These are phyloP conservation scores for Macropodus opercularis DNA, from an alignment of 2,797 vertebrate genomes.

Conservation along the genomic window DNA sequence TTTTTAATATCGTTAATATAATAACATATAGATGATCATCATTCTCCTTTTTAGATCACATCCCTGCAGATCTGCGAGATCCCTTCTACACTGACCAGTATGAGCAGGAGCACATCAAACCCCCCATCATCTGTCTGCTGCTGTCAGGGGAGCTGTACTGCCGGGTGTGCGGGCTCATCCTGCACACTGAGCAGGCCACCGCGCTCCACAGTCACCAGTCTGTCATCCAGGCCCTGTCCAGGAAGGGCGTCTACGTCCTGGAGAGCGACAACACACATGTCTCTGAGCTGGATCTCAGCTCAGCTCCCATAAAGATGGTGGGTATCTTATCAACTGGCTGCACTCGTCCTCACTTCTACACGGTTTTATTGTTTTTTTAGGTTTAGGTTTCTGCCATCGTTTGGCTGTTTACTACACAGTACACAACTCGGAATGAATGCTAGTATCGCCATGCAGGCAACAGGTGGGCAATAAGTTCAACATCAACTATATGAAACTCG, in stretches of 20 bases:
- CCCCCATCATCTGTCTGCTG: conserved; percentile 88
- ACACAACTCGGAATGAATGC: neutral
- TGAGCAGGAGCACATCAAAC: conserved; percentile 97
- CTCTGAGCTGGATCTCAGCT: conserved; percentile 88
- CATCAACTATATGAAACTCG: too few species aligned
- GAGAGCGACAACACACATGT: conserved; percentile 88
- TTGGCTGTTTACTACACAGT: too few species aligned
- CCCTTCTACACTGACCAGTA: conserved; percentile 97
- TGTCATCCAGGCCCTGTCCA: conserved; percentile 90
- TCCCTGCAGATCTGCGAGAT: conserved; percentile 91
- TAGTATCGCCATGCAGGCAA: neutral
- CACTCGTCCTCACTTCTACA: neutral
- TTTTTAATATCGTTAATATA: conserved; percentile 1
- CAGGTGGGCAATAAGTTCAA: too few species aligned
- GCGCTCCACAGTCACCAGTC: conserved; percentile 89
- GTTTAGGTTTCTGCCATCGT: neutral
- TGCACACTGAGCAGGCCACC: conserved; percentile 89
- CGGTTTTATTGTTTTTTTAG: neutral
- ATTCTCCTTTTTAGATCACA: conserved; percentile 81
- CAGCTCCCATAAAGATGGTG: conserved; percentile 95
- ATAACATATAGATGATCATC: neutral
- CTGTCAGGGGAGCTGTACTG: conserved; percentile 94
- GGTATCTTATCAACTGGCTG: conserved; percentile 38
- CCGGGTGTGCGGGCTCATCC: conserved; percentile 89
- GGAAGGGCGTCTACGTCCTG: conserved; percentile 93